These are phyloP conservation scores for Pheosia tremula DNA, from an alignment of 2,888 invertebrate species.

Conservation along the genomic window DNA sequence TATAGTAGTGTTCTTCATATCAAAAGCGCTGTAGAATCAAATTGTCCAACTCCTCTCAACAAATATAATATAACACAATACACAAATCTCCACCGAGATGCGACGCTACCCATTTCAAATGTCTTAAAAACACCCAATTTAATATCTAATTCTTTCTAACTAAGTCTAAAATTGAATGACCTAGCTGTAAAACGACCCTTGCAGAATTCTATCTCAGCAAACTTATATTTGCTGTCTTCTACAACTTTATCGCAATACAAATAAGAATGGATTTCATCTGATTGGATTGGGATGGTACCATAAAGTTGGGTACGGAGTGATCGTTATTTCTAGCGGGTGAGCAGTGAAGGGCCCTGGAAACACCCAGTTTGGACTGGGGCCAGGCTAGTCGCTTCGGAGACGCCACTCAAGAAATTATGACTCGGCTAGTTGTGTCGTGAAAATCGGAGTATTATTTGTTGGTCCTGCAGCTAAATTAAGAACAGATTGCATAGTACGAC, in stretches of 20 bases:
- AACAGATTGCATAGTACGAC: too few species aligned
- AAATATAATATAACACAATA: conserved; percentile 53
- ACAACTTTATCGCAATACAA: conserved; percentile 11
- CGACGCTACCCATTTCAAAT: conserved; percentile 35
- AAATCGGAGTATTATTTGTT: conserved; percentile 1
- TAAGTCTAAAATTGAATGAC: conserved; percentile 10
- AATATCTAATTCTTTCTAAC: not conserved
- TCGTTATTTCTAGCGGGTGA: conserved; percentile 62
- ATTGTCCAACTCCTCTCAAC: conserved; percentile 57
- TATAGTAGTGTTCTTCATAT: conserved; percentile 21
- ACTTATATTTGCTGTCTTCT: conserved; percentile 6
- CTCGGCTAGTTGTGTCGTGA: conserved; percentile 25
- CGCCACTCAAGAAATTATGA: conserved; percentile 37
- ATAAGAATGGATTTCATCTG: conserved; percentile 30
- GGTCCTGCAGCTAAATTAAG: not conserved
- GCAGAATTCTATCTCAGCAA: conserved; percentile 10
- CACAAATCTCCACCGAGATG: conserved; percentile 47
- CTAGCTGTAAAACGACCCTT: conserved; percentile 2
- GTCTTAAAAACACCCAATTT: not conserved
- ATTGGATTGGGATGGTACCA: conserved; percentile 12
- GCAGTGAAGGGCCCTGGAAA: conserved; percentile 52
- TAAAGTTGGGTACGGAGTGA: conserved; percentile 42
- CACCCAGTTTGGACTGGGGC: conserved; percentile 49
- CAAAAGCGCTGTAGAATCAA: conserved; percentile 55
- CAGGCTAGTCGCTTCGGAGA: conserved; percentile 40